Conservation (phyloP, 2,888 invertebrate species). For the Gastrophysa polygoni region DNA sequence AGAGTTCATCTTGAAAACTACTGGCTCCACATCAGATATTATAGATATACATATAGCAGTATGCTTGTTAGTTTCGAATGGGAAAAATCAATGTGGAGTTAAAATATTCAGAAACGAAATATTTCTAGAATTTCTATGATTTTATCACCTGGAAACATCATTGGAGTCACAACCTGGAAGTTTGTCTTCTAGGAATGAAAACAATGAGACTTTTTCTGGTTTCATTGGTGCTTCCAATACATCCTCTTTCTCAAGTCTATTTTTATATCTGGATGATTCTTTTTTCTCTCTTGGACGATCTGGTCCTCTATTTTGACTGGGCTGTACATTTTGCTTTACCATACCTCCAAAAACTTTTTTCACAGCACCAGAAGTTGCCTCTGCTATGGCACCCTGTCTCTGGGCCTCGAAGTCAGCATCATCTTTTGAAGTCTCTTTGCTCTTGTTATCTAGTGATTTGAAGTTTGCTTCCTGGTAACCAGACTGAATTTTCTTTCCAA, state of each 20-base stretch:
- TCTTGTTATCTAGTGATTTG: constrained; percentile 69
- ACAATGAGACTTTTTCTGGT: constrained; percentile 80
- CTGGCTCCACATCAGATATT: no score
- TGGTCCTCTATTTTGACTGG: constrained; percentile 20
- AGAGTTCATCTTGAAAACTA: no score
- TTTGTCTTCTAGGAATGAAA: constrained; percentile 84
- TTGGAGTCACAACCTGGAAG: constrained; percentile 61
- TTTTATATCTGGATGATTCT: constrained; percentile 13
- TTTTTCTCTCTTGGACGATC: constrained; percentile 21
- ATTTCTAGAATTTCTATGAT: neutral
- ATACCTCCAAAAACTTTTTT: constrained; percentile 63
- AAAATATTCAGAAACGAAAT: no score
- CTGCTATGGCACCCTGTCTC: constrained; percentile 87
- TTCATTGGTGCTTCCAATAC: constrained; percentile 68
- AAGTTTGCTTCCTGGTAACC: constrained; percentile 67
- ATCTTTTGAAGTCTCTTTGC: constrained; percentile 64
- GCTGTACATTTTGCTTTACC: constrained; percentile 54
- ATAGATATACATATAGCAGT: no score
- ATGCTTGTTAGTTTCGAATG: no score
- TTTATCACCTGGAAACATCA: constrained; percentile 13
- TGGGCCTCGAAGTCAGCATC: constrained; percentile 89
- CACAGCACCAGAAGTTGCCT: constrained; percentile 69
- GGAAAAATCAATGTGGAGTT: no score
- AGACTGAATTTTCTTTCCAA: constrained; percentile 77
- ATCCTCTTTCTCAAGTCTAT: constrained; percentile 49